phyloP scores from a whole-genome alignment of 1,140 invertebrate genomes.

The Chrysopa pallens region DNA sequence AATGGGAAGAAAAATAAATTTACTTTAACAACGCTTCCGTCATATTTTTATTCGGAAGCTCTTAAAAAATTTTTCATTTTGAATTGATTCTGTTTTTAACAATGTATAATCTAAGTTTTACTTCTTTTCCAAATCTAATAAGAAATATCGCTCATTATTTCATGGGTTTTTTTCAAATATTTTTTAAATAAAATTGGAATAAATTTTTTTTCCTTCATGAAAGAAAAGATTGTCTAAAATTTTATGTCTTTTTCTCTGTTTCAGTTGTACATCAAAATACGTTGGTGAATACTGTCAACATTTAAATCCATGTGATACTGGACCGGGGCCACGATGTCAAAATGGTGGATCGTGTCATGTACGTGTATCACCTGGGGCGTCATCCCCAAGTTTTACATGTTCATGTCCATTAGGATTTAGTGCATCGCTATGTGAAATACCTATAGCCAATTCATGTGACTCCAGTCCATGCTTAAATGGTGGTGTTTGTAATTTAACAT shows the following conservation, averaged over 20 bases:
- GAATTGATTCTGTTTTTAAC: too few relatives aligned
- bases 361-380: conserved; percentile 36
- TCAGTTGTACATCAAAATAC: conserved; percentile 76
- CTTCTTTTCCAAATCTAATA: too few relatives aligned
- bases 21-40: too few relatives aligned
- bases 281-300: conserved; percentile 90
- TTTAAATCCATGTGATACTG: conserved; percentile 79
- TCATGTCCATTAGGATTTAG: conserved; percentile 77
- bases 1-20: too few relatives aligned
- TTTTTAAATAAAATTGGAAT: too few relatives aligned
- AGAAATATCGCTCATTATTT: too few relatives aligned
- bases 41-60: too few relatives aligned
- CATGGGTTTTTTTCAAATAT: too few relatives aligned
- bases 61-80: too few relatives aligned
- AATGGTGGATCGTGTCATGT: conserved; percentile 85
- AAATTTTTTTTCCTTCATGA: too few relatives aligned
- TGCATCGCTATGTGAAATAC: conserved; percentile 83
- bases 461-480: conserved; percentile 70
- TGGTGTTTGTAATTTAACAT: conserved; percentile 65
- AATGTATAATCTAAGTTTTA: too few relatives aligned
- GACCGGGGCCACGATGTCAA: conserved; percentile 59
- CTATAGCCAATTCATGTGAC: conserved; percentile 78
- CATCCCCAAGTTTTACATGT: conserved; percentile 65
- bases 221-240: too few relatives aligned
- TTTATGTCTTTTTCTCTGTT: conserved; percentile 29